Evolutionary conservation across 2,888 invertebrate species (phyloP).

Genomic region (Plusia festucae): DNA sequence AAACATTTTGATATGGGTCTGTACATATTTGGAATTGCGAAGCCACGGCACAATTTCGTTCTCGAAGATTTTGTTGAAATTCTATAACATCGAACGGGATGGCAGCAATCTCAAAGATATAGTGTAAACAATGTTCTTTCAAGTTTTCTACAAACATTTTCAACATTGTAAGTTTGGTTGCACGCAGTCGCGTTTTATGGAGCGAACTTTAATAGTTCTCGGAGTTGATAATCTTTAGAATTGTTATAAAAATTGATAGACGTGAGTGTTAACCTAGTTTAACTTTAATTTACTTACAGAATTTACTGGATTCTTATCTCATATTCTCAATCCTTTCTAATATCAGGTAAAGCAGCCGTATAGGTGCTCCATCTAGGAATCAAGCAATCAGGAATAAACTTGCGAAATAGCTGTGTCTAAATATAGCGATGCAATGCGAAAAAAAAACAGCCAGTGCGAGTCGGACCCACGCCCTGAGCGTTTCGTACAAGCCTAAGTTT

Average conservation of each 20-base stretch:
- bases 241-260: slow-evolving; percentile 35
- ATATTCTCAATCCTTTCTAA: too few relatives aligned
- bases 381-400: too few relatives aligned
- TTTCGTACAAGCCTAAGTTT: too few relatives aligned
- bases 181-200: slow-evolving; percentile 56
- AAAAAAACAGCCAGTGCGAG: too few relatives aligned
- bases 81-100: slow-evolving; percentile 53
- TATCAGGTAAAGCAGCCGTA: too few relatives aligned
- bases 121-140: slow-evolving; percentile 59
- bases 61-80: slow-evolving; percentile 51
- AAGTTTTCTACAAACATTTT: slow-evolving; percentile 45
- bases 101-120: slow-evolving; percentile 56
- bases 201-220: slow-evolving; percentile 38
- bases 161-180: slow-evolving; percentile 52
- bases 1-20: slow-evolving; percentile 12
- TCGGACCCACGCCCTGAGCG: too few relatives aligned
- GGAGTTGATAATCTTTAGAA: slow-evolving; percentile 23
- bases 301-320: neutral
- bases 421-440: too few relatives aligned
- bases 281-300: neutral
- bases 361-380: too few relatives aligned
- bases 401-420: too few relatives aligned
- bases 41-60: slow-evolving; percentile 35
- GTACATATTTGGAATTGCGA: slow-evolving; percentile 28
- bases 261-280: slow-evolving; percentile 8